Evolutionary conservation across 1,140 invertebrate species (phyloP).

Genomic region (Bombyx mandarina): DNA sequence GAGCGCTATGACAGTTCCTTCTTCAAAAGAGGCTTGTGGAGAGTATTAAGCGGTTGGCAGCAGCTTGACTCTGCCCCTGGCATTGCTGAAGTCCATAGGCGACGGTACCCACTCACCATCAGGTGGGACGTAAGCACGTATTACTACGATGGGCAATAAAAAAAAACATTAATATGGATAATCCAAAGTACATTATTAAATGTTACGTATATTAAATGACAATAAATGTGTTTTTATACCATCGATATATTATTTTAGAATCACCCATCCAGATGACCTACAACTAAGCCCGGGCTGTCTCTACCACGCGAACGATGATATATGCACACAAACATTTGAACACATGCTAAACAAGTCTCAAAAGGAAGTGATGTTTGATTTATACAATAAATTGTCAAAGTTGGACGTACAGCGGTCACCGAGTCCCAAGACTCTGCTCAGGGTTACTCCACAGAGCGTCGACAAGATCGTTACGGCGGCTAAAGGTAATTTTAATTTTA

Average conservation of each 20-base stretch:
- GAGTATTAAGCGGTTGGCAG: no score
- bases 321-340: conserved; percentile 61
- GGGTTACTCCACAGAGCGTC: conserved; percentile 73
- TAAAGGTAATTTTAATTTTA: conserved; percentile 48
- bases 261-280: conserved; percentile 43
- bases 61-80: no score
- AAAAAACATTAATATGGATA: not conserved
- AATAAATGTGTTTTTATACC: no score
- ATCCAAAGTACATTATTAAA: not conserved
- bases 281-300: conserved; percentile 64
- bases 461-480: conserved; percentile 65
- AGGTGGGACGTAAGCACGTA: no score
- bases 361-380: conserved; percentile 72
- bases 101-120: no score
- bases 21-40: no score
- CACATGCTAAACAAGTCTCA: conserved; percentile 74
- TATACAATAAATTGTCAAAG: conserved; percentile 73
- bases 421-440: conserved; percentile 45
- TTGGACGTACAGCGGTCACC: conserved; percentile 61
- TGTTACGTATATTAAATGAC: no score
- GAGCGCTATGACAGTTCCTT: no score
- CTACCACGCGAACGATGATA: conserved; percentile 53
- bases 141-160: no score
- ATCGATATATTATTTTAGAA: conserved; percentile 22
- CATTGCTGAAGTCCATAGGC: no score